Base-by-base conservation (phyloP, 2,113 vertebrate species). In the Monopterus albus region DNA sequence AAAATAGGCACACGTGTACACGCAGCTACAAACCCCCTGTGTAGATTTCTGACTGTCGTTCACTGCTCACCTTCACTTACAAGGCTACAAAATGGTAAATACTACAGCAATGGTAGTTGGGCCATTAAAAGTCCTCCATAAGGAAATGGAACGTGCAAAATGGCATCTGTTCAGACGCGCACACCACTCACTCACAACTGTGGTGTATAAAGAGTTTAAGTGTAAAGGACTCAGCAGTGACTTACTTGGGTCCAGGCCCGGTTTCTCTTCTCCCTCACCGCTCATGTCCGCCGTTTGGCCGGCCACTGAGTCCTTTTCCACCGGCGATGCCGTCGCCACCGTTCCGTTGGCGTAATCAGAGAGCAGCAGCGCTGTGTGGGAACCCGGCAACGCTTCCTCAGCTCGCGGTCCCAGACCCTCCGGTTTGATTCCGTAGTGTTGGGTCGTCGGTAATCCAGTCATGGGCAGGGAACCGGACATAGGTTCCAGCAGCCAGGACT, bases 401-500 rank as follows among this genome's bases (percentile, higher is more conserved):
- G 88, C 95, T 89, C 95, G 93, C 58, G 94, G 91, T 77, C 93
- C 83, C 77, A 95, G 86, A 81, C 93, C 94, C 92, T 98, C 96
- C 74, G 95, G 95, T 94, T 97, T 98, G 94, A 98, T 94, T 78
- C 94, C 95, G 75, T 96, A 96, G 84, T 96, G 95, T 89, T 96
- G 95, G 88, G 83, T 88, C 88, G 95, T 92, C 82, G 96, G 93
- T 93, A 97, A 93, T 93, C 95, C 96, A 87, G 95, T 91, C 93
- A 97, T 95, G 67, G 95, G 95, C 81, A 98, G 86, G 46, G 95
- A 95, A 56, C 94, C 96, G 72, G 96, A 93, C 92, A 96, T 88
- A 76, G 96, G 96, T 84, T 97, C 96, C 83, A 97, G 93, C n/a
- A 93, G 62, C 96, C 96, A 98, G 60, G 96, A 98, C 87, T 97